A percentile compares a stretch with the other conserved stretches of the same genome.
Conservation (phyloP, 2,888 invertebrate species). For the Bombylius major region DNA sequence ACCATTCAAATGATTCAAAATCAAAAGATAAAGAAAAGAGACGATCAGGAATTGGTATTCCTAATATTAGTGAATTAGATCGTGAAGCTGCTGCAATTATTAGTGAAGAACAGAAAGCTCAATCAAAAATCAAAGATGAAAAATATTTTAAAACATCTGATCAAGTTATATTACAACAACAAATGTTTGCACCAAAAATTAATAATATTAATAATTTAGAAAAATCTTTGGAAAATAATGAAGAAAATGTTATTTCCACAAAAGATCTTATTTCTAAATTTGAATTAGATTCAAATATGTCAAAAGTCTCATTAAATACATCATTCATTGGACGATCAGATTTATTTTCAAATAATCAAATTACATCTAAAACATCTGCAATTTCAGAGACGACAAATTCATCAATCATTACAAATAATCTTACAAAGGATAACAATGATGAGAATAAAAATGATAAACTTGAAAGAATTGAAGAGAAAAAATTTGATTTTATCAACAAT, state of each 20-base stretch:
- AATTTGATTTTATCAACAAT: background rate
- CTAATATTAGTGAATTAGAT: slow-evolving; percentile 68
- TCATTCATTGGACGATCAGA: slow-evolving; percentile 12
- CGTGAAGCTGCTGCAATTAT: slow-evolving; percentile 60
- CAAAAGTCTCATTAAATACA: slow-evolving; percentile 11
- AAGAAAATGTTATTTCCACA: slow-evolving; percentile 30
- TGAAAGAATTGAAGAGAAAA: background rate
- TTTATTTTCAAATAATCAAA: background rate
- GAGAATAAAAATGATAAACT: background rate
- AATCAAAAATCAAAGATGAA: slow-evolving; percentile 22
- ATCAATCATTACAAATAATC: too few relatives aligned
- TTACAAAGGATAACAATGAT: background rate
- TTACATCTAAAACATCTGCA: background rate
- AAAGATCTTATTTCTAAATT: slow-evolving; percentile 49
- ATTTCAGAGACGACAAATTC: too few relatives aligned
- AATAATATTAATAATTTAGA: background rate
- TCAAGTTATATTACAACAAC: slow-evolving; percentile 10
- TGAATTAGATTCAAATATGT: slow-evolving; percentile 26
- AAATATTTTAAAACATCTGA: slow-evolving; percentile 22
- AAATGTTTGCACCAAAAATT: slow-evolving; percentile 10
- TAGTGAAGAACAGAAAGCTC: slow-evolving; percentile 17
- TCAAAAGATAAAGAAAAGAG: slow-evolving; percentile 37
- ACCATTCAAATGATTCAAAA: slow-evolving; percentile 11
- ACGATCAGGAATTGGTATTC: slow-evolving; percentile 47
- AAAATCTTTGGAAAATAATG: background rate